Base-by-base conservation (phyloP, 2,113 vertebrate genomes). In the Brachypodius melanocephalos region DNA sequence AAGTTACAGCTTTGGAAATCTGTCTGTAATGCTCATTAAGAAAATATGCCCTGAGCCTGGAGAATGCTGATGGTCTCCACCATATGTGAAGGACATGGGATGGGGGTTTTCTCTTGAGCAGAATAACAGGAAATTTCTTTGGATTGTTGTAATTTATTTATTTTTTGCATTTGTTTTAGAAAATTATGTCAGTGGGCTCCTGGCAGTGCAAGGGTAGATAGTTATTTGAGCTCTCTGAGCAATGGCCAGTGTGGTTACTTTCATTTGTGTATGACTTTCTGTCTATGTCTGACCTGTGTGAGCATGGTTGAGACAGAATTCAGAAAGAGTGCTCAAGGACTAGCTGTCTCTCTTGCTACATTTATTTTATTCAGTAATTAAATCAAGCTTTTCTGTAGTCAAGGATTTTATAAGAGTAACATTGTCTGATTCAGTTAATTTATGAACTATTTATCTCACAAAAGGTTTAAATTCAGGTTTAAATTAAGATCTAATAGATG, bases 61-160 rank as follows among this genome's bases (percentile, higher is more conserved):
- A 38, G 42, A 65, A 74, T 54, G 52, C 34, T 26, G 45, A 75
- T 13, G 19, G 51, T 58, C 15, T 59, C 52, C 86, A 31, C 92
- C 66, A 48, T 75, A 52, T 34, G 8, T 76, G 61, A 85, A 93
- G 54, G 94, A 85, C 61, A 14, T 1, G 59, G 43, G 15, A 45
- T 58, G 68, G 36, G 66, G 45, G 25, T 10, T 88, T 78, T 85
- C 18, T 84, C 32, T 72, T 88, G 40, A n/a, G 57, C 49, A 73
- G 34, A 91, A 40, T 63, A 91, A 61, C 63, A 77, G 93, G 84
- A 94, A 89, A 83, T 81, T 55, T 88, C 48, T 96, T 85, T 74
- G 78, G 49, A 49, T 80, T 5, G 0, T 59, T 83, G 7, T 26
- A 55, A 14, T 49, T 42, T 54, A 31, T 31, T 42, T 18, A 36